A percentile compares a stretch with the other conserved stretches of the same genome.
Conservation (phyloP, 2,113 vertebrate species). For the Asarcornis scutulata region DNA sequence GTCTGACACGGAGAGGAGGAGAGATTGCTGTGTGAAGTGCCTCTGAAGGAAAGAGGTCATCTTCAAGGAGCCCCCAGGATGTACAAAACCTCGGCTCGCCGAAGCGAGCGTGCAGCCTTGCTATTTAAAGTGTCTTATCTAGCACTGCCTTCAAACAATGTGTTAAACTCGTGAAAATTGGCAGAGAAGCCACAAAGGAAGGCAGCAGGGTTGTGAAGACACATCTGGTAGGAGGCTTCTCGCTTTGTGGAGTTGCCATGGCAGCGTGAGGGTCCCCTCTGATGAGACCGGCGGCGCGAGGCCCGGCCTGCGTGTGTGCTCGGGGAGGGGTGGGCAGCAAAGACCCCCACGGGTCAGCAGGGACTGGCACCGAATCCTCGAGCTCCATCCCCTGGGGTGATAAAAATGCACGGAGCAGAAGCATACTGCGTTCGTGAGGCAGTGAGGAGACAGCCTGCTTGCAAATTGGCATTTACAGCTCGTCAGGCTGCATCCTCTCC, state of each 20-base stretch:
- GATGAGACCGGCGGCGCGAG: not conserved
- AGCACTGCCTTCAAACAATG: not conserved
- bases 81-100: not conserved
- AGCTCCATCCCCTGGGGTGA: not conserved
- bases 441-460: not conserved
- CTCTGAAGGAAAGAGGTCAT: not conserved
- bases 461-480: not conserved
- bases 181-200: not conserved
- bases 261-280: not conserved
- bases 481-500: not conserved
- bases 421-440: not conserved
- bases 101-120: not conserved
- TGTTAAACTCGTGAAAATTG: not conserved
- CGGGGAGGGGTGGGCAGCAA: not conserved
- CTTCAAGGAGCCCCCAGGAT: not conserved
- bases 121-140: conserved; percentile 19
- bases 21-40: not conserved
- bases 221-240: not conserved
- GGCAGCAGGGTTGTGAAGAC: not conserved
- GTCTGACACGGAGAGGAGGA: not conserved
- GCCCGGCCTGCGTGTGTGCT: not conserved
- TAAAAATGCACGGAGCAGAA: not conserved
- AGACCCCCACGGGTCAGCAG: not conserved
- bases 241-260: conserved; percentile 2
- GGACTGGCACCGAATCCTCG: not conserved